Evolutionary conservation across 64 coral and sea anemone species (phyloP), one percentile per base, ranked within the genome.

Genomic region (Porites lutea): DNA sequence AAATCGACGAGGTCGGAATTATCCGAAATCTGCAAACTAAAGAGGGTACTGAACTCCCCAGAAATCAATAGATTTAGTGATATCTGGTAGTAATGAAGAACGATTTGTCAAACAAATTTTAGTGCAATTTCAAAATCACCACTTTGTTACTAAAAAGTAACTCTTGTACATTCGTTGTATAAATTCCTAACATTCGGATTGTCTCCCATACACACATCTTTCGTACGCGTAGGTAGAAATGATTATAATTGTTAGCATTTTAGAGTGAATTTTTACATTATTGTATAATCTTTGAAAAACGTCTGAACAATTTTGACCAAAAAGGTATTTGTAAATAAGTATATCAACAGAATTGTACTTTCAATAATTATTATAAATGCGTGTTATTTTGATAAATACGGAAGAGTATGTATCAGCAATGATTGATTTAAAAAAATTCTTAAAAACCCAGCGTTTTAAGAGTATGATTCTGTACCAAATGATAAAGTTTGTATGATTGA

Each of bases 261-360:
- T 67, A 84, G 81, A 20, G 63, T 84, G 81, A 68, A 84, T 7
- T 84, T 81, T 84, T 84, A 50, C 14, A 19, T 61, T 43, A 52
- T 75, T 75, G 8, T 75, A 1, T 48, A 65, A 49, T n/a, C 58
- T 82, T 82, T 55, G 53, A 55, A 55, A 5, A 55, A 55, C 11
- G 53, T 55, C 53, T 8, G 6, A 55, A 55, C 6, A 55, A 55
- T 55, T 8, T 8, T 55, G 11, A 8, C 53, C n/a, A n/a, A 55
- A 55, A 55, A 55, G 6, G 11, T 55, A 11, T 55, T 55, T 8
- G 53, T 8, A 55, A 54, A 55, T 8, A 5, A 55, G 53, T 55
- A 5, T 8, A 55, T 11, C 53, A 55, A 55, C 53, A 55, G 53
- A 55, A 55, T 55, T 55, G 53, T 11, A 55, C 19, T 19, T 69